Base-by-base conservation (phyloP, 2,888 invertebrate species). In the Agriopis marginaria region DNA sequence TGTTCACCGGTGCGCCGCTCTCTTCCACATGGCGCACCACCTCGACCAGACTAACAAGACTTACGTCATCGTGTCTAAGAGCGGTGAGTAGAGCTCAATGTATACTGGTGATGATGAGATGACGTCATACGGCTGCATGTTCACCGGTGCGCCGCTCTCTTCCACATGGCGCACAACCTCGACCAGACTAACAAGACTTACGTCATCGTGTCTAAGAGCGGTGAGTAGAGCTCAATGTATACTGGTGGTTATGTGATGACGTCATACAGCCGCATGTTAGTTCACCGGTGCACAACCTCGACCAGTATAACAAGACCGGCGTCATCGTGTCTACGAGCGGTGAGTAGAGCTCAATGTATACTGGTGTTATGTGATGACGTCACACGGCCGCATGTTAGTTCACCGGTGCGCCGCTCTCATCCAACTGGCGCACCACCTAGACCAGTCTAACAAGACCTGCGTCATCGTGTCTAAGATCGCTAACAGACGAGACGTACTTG, bases 311-410 rank as follows among this genome's bases (percentile, higher is more conserved):
- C 71, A 96, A 96, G 87, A 95, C 96, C 79, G 96, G 97, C 64
- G 97, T 98, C 64, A 96, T 98, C 64, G 97, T 98, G 0, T 97
- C 98, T 73, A 97, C 98, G 84, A 97, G 97, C 61, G 94, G 94
- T 94, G 14, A 82, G 87, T 96, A 96, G 17, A 54, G 61, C 2
- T 56, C 61, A 44, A 12, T 32, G 10, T 44, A 40, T n/a, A 9
- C n/a, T 40, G n/a, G 39, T 42, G 32, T n/a, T n/a, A n/a, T n/a
- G 97, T 97, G 86, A 98, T 98, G 97, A 97, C 98, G 71, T 98
- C 99, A 64, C 99, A 99, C 95, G 98, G 99, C 74, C 96, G 99
- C 42, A 98, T 99, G 99, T 91, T 99, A 79, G 98, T 99, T 1
- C 99, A 99, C 88, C 96, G 99, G 47, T 97, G 98, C 71, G 98